Base-by-base conservation (phyloP, 2,888 invertebrate species). In the Andrena dorsata region DNA sequence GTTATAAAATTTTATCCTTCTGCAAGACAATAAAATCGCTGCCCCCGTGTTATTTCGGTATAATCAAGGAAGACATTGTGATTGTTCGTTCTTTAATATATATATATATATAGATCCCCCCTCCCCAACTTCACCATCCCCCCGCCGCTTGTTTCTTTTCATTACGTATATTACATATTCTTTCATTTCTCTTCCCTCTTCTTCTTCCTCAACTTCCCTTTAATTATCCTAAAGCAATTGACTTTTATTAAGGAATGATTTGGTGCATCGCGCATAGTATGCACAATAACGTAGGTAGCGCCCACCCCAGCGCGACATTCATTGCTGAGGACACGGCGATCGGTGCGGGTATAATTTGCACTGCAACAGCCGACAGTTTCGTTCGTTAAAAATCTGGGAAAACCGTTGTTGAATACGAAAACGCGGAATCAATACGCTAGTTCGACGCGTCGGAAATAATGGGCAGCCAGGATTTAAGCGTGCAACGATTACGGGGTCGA, bases 171-270 rank as follows among this genome's bases (percentile, higher is more conserved):
- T 68, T 80, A 80, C 80, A 79, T 66, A 32, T 71, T 16, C 28
- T 32, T 56, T 53, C 20, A 30, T 64, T 77, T 26, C 20, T 30
- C 7, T 28, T 72, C 60, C 56, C 28, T 28, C n/a, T 41, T 65
- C 32, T 30, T 61, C 65, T 23, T 6, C 20, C 30, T 16, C n/a
- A 60, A 13, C 41, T 35, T 49, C 49, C 47, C 30, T 26, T 81
- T 71, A 88, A 88, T 90, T 92, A 92, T 88, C 90, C 92, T 91
- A 92, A 89, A 91, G 88, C 92, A 93, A 92, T 93, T 92, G 93
- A 93, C 93, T 89, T 92, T 92, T 91, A 92, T 92, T 90, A 91
- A 93, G 92, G 92, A 91, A 92, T 91, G 82, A 91, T 89, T 88
- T 87, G 88, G 88, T 90, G 91, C 90, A 89, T 83, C 82, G 87